Conservation (phyloP, 2,888 invertebrate species). For the Nomada hirtipes region DNA sequence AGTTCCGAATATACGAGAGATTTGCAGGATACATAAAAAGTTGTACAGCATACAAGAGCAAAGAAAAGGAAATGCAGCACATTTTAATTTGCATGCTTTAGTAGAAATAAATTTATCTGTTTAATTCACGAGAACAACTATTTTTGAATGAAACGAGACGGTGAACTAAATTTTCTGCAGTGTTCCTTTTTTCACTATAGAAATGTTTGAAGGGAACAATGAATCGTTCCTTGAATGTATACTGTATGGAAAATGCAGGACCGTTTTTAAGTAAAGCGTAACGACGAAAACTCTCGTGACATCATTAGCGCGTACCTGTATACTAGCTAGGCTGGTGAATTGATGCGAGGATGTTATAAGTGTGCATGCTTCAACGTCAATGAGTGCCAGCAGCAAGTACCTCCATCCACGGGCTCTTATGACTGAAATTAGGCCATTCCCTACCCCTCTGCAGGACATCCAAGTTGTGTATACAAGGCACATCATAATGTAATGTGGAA, state of each 20-base stretch:
- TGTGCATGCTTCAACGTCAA: slow-evolving; percentile 95
- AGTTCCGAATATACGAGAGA: neutral
- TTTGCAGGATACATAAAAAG: neutral
- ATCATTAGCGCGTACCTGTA: slow-evolving; percentile 86
- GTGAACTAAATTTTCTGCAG: neutral
- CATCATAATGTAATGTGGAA: slow-evolving; percentile 91
- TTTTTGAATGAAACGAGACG: too few species aligned
- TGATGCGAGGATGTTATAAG: slow-evolving; percentile 92
- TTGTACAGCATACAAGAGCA: neutral
- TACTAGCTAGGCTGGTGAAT: slow-evolving; percentile 90
- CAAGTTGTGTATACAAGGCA: slow-evolving; percentile 91
- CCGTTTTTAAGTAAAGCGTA: neutral
- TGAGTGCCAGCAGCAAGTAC: slow-evolving; percentile 90
- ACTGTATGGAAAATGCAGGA: neutral
- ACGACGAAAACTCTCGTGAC: slow-evolving; percentile 11
- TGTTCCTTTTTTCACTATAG: neutral
- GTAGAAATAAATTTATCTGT: neutral
- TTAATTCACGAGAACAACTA: neutral
- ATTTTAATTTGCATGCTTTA: neutral
- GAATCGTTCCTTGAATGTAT: neutral
- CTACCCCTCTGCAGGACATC: slow-evolving; percentile 89
- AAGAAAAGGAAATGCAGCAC: neutral
- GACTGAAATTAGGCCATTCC: slow-evolving; percentile 87
- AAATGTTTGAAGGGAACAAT: neutral
- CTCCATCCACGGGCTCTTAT: slow-evolving; percentile 91